A percentile compares a stretch with the other conserved stretches of the same genome.
Evolutionary conservation across 2,797 vertebrate species (phyloP).

Genomic region (Microcaecilia unicolor): DNA sequence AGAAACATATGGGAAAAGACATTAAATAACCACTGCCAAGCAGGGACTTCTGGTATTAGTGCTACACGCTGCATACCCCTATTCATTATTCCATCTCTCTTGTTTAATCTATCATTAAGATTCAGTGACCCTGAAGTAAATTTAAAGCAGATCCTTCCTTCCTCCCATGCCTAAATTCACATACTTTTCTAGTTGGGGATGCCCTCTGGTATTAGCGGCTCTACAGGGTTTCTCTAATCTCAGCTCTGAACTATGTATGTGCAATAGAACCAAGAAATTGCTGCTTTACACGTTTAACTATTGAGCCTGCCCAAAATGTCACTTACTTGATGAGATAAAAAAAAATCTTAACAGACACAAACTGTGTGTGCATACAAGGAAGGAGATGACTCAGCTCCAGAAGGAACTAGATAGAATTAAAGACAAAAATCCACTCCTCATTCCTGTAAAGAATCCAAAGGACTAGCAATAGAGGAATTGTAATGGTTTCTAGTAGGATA

Average conservation of each 20-base stretch:
- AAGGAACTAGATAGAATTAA: too few species aligned
- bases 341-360: too few species aligned
- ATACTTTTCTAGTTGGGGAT: conserved; percentile 66
- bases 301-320: conserved; percentile 44
- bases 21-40: conserved; percentile 66
- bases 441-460: too few species aligned
- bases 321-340: conserved; percentile 52
- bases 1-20: conserved; percentile 71
- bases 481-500: too few species aligned
- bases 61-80: conserved; percentile 65
- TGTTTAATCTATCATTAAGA: conserved; percentile 77
- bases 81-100: conserved; percentile 68
- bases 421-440: too few species aligned
- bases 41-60: conserved; percentile 70
- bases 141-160: conserved; percentile 78
- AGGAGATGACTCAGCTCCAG: too few species aligned
- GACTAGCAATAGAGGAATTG: too few species aligned
- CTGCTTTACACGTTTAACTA: conserved; percentile 64
- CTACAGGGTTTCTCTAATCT: conserved; percentile 75
- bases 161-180: conserved; percentile 75
- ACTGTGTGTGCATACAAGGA: too few species aligned
- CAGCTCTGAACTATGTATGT: conserved; percentile 65
- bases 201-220: conserved; percentile 72
- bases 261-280: conserved; percentile 69
- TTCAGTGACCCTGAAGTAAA: conserved; percentile 74